Evolutionary conservation across 1,140 invertebrate species (phyloP).

Genomic region (Pachyrhynchus sulphureomaculatus): DNA sequence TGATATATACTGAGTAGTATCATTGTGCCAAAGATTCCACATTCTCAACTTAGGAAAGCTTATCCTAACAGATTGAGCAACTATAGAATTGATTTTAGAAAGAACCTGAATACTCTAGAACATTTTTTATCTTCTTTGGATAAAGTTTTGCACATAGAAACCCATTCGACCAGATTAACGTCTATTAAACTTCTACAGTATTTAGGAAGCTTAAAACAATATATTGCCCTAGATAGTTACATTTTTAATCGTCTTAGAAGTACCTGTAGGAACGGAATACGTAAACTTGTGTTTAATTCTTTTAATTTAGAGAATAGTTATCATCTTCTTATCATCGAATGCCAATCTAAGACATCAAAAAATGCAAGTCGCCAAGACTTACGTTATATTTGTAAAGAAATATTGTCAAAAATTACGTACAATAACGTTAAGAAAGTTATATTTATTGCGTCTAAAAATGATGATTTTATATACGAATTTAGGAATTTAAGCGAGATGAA

Average conservation of each 20-base stretch:
- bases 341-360: not conserved
- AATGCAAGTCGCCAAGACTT: not conserved
- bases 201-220: not conserved
- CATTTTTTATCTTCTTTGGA: constrained; percentile 1
- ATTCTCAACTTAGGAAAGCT: too few species aligned
- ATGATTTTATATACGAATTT: not conserved
- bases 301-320: not conserved
- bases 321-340: not conserved
- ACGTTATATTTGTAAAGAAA: too few species aligned
- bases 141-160: not conserved
- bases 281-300: not conserved
- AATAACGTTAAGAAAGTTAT: too few species aligned
- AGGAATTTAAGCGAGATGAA: not conserved
- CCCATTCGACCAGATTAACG: not conserved
- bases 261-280: not conserved
- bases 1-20: too few species aligned
- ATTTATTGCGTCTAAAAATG: not conserved
- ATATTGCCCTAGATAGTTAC: not conserved
- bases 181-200: not conserved
- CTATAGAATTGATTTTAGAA: not conserved
- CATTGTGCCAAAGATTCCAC: too few species aligned
- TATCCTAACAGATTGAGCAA: not conserved
- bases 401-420: too few species aligned
- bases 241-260: not conserved
- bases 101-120: not conserved